phyloP scores from a whole-genome alignment of 2,797 vertebrate species.

The Melanotaenia pygmaea region DNA sequence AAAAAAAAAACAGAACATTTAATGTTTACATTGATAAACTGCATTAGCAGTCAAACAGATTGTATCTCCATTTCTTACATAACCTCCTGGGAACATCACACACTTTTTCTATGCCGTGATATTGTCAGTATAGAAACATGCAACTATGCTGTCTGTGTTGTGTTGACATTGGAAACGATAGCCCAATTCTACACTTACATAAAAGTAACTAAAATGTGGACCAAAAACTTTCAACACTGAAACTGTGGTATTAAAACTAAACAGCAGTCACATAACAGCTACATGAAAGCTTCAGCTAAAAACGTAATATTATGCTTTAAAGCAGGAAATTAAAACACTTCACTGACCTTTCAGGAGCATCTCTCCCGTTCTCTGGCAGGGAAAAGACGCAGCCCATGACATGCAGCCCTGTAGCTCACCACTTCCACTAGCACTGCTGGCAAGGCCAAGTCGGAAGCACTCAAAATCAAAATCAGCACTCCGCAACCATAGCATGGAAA shows the following conservation, averaged over 20 bases:
- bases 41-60: constrained; percentile 39
- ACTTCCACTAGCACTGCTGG: constrained; percentile 63
- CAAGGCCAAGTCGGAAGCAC: constrained; percentile 57
- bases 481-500: constrained; percentile 45
- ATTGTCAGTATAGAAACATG: background rate
- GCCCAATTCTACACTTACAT: constrained; percentile 2
- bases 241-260: background rate
- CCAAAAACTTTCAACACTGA: background rate
- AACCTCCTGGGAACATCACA: constrained; percentile 21
- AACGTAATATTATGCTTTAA: background rate
- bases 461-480: constrained; percentile 64
- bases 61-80: constrained; percentile 38
- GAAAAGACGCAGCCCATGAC: constrained; percentile 94
- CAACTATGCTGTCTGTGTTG: background rate
- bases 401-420: constrained; percentile 63
- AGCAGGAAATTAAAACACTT: constrained; percentile 32
- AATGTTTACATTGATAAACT: constrained; percentile 38
- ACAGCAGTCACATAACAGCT: background rate
- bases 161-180: background rate
- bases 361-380: constrained; percentile 84
- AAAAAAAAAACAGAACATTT: background rate
- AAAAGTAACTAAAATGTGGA: background rate
- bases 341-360: constrained; percentile 87
- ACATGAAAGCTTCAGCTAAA: constrained; percentile 1
- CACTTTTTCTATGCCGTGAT: constrained; percentile 4